Evolutionary conservation across 1,140 invertebrate species (phyloP).

Genomic region (Papilio glaucus): DNA sequence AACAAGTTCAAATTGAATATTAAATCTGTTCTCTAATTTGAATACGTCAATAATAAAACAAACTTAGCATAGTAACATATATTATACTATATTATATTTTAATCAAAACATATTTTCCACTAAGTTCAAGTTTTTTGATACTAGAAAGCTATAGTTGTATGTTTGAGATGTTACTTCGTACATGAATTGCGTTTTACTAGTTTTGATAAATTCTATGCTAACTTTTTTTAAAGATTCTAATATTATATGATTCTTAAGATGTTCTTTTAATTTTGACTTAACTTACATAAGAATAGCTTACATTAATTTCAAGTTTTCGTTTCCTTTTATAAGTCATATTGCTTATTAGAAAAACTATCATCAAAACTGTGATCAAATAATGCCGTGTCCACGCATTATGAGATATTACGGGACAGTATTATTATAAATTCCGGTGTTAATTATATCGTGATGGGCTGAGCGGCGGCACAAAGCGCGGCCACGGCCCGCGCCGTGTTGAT

Average conservation of each 20-base stretch:
- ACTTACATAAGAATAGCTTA: neutral
- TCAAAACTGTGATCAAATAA: constrained; percentile 42
- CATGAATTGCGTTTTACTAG: too few relatives aligned
- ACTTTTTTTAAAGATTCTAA: too few relatives aligned
- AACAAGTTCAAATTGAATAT: constrained; percentile 40
- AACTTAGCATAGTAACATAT: neutral
- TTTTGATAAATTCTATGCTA: too few relatives aligned
- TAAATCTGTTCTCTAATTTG: constrained; percentile 39
- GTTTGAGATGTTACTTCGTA: too few relatives aligned
- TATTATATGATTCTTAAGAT: too few relatives aligned
- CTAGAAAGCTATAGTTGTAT: neutral
- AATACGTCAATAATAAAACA: constrained; percentile 31
- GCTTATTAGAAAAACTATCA: constrained; percentile 18
- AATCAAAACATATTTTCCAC: too few relatives aligned
- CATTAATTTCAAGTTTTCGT: neutral
- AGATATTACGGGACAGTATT: constrained; percentile 47
- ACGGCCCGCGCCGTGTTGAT: constrained; percentile 77
- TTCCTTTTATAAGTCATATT: neutral
- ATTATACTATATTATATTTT: constrained; percentile 2
- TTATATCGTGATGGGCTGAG: constrained; percentile 45
- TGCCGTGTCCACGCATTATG: constrained; percentile 51
- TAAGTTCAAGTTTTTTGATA: neutral
- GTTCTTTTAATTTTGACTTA: neutral
- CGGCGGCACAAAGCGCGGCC: constrained; percentile 62
- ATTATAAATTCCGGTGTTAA: constrained; percentile 61